A percentile compares a stretch with the other conserved stretches of the same genome.
phyloP scores from a whole-genome alignment of 2,888 invertebrate genomes.

The Metallyticus violacea region DNA sequence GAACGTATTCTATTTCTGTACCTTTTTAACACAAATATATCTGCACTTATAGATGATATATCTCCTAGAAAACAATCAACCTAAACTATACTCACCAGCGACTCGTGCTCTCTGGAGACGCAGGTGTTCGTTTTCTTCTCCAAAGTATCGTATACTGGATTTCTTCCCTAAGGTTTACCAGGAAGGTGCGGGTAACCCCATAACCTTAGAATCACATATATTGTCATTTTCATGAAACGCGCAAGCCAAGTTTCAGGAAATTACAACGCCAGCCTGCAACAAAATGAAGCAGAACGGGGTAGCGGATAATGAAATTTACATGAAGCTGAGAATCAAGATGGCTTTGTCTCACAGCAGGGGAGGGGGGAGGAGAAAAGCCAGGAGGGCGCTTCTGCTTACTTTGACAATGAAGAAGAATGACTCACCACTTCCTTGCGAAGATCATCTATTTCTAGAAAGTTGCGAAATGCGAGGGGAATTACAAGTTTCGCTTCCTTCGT shows the following conservation, averaged over 20 bases:
- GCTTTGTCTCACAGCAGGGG: conserved; percentile 17
- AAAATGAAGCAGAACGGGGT: neutral
- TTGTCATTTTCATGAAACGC: conserved; percentile 28
- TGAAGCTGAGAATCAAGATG: conserved; percentile 24
- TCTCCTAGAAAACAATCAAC: no score
- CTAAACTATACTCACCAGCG: neutral
- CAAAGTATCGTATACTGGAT: neutral
- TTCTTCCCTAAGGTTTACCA: neutral
- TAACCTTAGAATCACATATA: conserved; percentile 15
- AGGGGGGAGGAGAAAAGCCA: neutral
- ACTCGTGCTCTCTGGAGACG: neutral
- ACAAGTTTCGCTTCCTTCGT: neutral
- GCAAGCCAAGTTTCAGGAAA: conserved; percentile 20
- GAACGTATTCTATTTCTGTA: no score
- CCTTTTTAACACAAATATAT: no score
- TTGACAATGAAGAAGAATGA: neutral
- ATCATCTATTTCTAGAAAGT: neutral
- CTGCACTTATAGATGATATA: no score
- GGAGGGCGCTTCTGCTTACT: neutral
- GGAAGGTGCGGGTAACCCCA: neutral
- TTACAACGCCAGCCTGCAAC: conserved; percentile 7
- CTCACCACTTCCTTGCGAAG: neutral
- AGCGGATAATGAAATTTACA: conserved; percentile 26
- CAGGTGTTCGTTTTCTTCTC: neutral
- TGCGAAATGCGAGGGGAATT: neutral